Base-by-base conservation (phyloP, 2,113 vertebrate species). In the Prionailurus viverrinus region DNA sequence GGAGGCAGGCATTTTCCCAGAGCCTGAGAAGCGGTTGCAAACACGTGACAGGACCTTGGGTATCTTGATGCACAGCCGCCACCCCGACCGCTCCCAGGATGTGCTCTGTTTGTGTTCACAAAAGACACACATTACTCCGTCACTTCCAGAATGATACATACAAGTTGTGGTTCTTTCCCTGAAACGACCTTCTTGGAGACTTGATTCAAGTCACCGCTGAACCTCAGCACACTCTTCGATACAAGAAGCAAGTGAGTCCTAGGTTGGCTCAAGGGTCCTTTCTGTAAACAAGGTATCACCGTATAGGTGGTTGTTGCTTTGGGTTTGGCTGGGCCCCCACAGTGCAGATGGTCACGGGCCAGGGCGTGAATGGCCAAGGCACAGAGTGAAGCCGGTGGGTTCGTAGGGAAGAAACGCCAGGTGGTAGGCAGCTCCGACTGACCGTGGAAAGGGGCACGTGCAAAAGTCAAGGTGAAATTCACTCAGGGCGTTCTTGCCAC, bases 291-390 rank as follows among this genome's bases (percentile, higher is more conserved):
- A 18, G 5, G 18, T 39, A 31, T 27, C 29, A 27, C 3, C 4
- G 13, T 12, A 0, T 7, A 23, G 58, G 5, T 29, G 48, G 21
- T 48, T 48, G 55, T 68, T 4, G n/a, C 41, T 27, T 18, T 36
- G 89, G 25, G 23, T 18, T 7, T 11, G 2, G 6, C 9, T 11
- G 4, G 4, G 13, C 8, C 33, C 23, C 63, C 15, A 29, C 27
- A 27, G 31, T 16, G 11, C 3, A 45, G 29, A 51, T 31, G 63
- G 15, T 15, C 1, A 11, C 33, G 9, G 11, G 5, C 55, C 18
- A 29, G 7, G 27, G 5, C 11, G 7, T 0, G 4, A 7, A 1
- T 4, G 21, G 4, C 55, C 41, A 31, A 0, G 1, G n/a, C 21
- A 11, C 74, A 66, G 8, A 31, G 14, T 5, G 27, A 68, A 19